Percentiles rank a stretch among this genome's conserved stretches.
Conservation (phyloP, 2,113 vertebrate species). For the Marmota flaviventris region DNA sequence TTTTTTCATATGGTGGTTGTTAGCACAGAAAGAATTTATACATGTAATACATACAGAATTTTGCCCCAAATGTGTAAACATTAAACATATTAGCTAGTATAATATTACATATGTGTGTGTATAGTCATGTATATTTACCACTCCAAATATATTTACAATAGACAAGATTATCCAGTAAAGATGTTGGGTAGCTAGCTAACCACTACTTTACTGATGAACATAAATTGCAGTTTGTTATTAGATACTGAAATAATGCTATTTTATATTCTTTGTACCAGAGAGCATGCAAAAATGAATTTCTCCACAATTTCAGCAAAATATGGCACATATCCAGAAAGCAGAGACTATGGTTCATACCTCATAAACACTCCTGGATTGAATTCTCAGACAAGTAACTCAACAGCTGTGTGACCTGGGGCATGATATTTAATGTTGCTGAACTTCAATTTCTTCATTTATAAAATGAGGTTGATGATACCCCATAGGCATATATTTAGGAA, state of each 20-base stretch:
- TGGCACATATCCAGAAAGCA: slow-evolving; percentile 46
- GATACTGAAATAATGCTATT: slow-evolving; percentile 36
- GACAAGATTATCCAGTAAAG: not conserved
- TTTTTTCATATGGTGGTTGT: not conserved
- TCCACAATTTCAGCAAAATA: slow-evolving; percentile 41
- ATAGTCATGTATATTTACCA: not conserved
- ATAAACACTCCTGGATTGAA: slow-evolving; percentile 48
- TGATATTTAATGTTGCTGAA: slow-evolving; percentile 71
- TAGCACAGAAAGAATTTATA: not conserved
- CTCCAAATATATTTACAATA: slow-evolving; percentile 26
- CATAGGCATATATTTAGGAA: slow-evolving; percentile 58
- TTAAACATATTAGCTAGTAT: not conserved
- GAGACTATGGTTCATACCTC: slow-evolving; percentile 44
- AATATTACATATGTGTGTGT: too few relatives aligned
- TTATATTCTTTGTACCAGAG: slow-evolving; percentile 46
- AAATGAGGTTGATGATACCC: slow-evolving; percentile 62
- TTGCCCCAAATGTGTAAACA: not conserved
- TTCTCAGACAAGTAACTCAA: slow-evolving; percentile 71
- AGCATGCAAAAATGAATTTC: slow-evolving; percentile 58
- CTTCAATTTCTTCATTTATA: slow-evolving; percentile 72
- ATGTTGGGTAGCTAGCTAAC: not conserved
- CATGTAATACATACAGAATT: not conserved
- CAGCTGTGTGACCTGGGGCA: slow-evolving; percentile 66
- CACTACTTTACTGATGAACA: not conserved
- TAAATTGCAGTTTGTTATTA: not conserved